Base-by-base conservation (phyloP, 1,140 invertebrate genomes). In the Tetragnatha versicolor region DNA sequence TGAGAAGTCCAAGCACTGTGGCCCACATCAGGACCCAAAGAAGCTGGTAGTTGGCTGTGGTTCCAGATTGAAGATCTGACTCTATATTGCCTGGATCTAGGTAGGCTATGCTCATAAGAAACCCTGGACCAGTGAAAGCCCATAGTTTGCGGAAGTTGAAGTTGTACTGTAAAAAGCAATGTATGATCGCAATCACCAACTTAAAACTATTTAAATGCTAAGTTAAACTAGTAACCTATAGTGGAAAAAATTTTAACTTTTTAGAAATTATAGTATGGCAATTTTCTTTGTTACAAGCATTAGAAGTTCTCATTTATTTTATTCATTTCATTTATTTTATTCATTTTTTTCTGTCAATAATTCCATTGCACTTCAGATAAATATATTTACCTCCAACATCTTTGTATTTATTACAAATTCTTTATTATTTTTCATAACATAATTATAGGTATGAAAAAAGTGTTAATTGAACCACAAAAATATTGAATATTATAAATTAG, bases 41-140 rank as follows among this genome's bases (percentile, higher is more conserved):
- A 82, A 97, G 87, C 91, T 79, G 42, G 20, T 70, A 72, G 14
- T n/a, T 63, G 2, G 93, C 94, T 17, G 90, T 85, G 10, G 92
- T 89, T 78, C 95, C 95, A 25, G 93, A 92, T 85, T 94, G 92
- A 37, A 97, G 87, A 89, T 97, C 95, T 33, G 93, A 94, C 87
- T 97, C 94, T 80, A 97, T 96, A 86, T 97, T 97, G 73, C 95
- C 94, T 76, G 95, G 95, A 88, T 97, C 95, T 42, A 97, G 86
- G 86, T 96, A 97, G 31, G 95, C 95, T 84, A 97, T 97, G 70
- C 93, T 94, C 94, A 96, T 96, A 37, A 97, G 86, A 85, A 96
- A 96, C 39, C 94, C 94, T 47, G 95, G 95, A 17, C 95, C 95
- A 0, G 94, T 96, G 85, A 96, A 97, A 42, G 93, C 93, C 94